These are phyloP conservation scores for Formicarius rufipectus DNA, from an alignment of 2,113 vertebrate species.

Conservation along the genomic window DNA sequence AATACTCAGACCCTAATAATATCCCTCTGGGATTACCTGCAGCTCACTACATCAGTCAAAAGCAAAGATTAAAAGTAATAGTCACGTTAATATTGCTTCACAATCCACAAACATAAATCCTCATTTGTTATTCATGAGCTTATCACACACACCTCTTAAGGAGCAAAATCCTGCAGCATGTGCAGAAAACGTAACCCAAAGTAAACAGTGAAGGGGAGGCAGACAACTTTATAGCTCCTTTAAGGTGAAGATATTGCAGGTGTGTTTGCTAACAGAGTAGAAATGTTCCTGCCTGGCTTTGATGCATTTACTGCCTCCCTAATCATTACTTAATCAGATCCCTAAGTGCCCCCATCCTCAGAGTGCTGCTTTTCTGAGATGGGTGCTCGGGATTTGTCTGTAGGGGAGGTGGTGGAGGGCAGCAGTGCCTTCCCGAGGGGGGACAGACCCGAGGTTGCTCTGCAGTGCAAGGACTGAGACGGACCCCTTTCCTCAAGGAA, in stretches of 20 bases:
- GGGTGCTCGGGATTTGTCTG: neutral
- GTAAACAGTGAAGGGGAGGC: slow-evolving; percentile 4
- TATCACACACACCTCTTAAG: slow-evolving; percentile 34
- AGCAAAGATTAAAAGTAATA: slow-evolving; percentile 68
- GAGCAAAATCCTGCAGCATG: slow-evolving; percentile 46
- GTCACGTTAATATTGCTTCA: slow-evolving; percentile 55
- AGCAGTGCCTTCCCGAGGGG: accelerated
- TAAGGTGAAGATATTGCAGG: slow-evolving; percentile 28
- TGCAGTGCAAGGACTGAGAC: accelerated
- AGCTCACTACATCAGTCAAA: slow-evolving; percentile 52
- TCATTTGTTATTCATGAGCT: slow-evolving; percentile 67
- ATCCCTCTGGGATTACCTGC: slow-evolving; percentile 60
- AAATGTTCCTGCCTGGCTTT: neutral
- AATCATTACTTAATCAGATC: neutral
- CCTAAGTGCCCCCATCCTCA: neutral
- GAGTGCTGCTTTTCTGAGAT: neutral
- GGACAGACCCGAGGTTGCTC: neutral
- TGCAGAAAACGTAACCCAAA: slow-evolving; percentile 43
- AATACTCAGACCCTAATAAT: slow-evolving; percentile 17
- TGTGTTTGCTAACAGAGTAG: neutral
- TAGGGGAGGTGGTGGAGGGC: neutral
- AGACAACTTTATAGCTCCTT: slow-evolving; percentile 38
- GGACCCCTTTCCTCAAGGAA: neutral
- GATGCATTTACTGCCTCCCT: neutral
- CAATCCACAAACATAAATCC: slow-evolving; percentile 60